Conservation (phyloP, 1,140 invertebrate genomes). For the Zophobas morio region DNA sequence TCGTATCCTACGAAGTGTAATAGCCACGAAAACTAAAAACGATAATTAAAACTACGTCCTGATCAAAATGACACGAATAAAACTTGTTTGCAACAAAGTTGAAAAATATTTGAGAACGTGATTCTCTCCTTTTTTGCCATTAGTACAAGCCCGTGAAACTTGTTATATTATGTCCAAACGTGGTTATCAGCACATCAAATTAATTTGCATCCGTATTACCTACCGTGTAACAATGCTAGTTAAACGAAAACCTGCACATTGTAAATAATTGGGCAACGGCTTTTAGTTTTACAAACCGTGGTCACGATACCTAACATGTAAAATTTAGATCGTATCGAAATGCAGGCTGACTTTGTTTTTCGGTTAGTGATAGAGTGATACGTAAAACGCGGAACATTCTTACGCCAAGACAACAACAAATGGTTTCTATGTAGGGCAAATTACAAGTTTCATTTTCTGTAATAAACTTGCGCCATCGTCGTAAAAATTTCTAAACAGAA, state of each 20-base stretch:
- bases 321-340: not conserved
- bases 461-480: too few species aligned
- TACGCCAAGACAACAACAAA: not conserved
- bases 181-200: constrained; percentile 1
- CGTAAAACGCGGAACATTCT: too few species aligned
- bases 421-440: not conserved
- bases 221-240: not conserved
- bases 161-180: not conserved
- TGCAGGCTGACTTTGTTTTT: not conserved
- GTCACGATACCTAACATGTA: not conserved
- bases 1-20: too few species aligned
- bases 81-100: too few species aligned
- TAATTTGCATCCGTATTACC: not conserved
- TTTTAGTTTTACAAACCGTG: not conserved
- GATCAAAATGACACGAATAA: too few species aligned
- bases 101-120: too few species aligned
- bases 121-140: too few species aligned
- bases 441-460: constrained; percentile 1
- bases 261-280: not conserved
- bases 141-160: not conserved
- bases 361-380: too few species aligned
- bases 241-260: not conserved
- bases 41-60: too few species aligned
- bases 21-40: too few species aligned
- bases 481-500: too few species aligned